Base-by-base conservation (phyloP, 2,113 vertebrate genomes). In the Zosterops hypoxanthus region DNA sequence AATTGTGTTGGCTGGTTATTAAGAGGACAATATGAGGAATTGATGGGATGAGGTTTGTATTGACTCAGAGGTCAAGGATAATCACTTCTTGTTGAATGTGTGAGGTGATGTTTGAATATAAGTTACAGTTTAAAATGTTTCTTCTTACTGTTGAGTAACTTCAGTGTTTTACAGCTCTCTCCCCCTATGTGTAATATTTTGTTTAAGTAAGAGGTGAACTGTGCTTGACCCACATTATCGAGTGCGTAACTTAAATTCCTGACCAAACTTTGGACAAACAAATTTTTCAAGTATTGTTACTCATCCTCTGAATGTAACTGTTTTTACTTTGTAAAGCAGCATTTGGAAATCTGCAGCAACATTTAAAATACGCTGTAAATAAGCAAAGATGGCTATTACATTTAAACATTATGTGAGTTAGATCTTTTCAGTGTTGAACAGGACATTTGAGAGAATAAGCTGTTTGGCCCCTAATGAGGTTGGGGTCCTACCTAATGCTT, bases 201-300 rank as follows among this genome's bases (percentile, higher is more conserved):
- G 72, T 96, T 95, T 94, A 96, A 97, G 78, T 22, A 92, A 97
- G 92, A 96, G 92, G 92, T 96, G 97, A 97, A 97, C 96, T 97
- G 8, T 77, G 46, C 84, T 75, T 97, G 97, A 98, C 96, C 96
- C 71, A n/a, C 69, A 85, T 89, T 80, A 91, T 96, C 88, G 95
- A 94, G 64, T 69, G 86, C 95, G 94, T 97, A 89, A 70, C 92
- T 97, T 90, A 81, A 97, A 98, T 98, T 98, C 97, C 93, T 97
- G 70, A 82, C 90, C 78, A 8, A 17, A 63, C 87, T 96, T 94
- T 83, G 89, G 94, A 68, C 92, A 85, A 87, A 65, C 36, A 83
- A 9, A 20, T 26, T 85, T 93, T 88, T 84, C 50, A 77, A 47
- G 82, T 60, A 76, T 49, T 94, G 42, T 94, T 95, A 86, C 89